phyloP scores from a whole-genome alignment of 2,888 invertebrate genomes.

The Drosophila trichaetosa region DNA sequence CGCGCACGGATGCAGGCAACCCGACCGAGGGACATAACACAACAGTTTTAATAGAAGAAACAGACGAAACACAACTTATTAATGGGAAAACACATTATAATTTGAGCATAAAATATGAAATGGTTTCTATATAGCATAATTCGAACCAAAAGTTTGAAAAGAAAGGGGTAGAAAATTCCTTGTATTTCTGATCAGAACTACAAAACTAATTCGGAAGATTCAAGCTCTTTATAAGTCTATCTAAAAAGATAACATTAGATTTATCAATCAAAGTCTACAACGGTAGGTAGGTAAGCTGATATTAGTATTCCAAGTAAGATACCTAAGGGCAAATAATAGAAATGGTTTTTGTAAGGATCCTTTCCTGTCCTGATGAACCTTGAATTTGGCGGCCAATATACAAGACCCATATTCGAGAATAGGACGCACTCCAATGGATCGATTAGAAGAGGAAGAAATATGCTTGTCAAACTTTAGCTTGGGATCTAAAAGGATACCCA shows the following conservation, averaged over 20 bases:
- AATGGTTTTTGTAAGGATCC: background rate
- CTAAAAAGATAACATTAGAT: background rate
- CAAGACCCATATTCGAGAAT: background rate
- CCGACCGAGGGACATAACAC: background rate
- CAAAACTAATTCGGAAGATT: background rate
- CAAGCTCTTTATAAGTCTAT: background rate
- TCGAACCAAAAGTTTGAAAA: background rate
- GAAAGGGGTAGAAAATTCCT: background rate
- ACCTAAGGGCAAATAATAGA: background rate
- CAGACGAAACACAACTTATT: background rate
- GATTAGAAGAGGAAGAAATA: background rate
- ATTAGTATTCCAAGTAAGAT: background rate
- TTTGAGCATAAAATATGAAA: background rate
- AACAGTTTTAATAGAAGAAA: background rate
- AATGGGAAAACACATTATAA: background rate
- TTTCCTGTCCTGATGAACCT: background rate
- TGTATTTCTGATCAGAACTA: background rate
- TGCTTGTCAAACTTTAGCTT: background rate
- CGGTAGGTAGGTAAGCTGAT: background rate
- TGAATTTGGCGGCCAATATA: background rate
- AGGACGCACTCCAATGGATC: background rate
- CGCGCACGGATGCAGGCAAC: no score
- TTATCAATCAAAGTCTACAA: background rate
- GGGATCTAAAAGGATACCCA: background rate
- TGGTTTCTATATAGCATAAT: background rate